Conservation (phyloP, 2,797 vertebrate genomes). For the Sebastiscus tertius region DNA sequence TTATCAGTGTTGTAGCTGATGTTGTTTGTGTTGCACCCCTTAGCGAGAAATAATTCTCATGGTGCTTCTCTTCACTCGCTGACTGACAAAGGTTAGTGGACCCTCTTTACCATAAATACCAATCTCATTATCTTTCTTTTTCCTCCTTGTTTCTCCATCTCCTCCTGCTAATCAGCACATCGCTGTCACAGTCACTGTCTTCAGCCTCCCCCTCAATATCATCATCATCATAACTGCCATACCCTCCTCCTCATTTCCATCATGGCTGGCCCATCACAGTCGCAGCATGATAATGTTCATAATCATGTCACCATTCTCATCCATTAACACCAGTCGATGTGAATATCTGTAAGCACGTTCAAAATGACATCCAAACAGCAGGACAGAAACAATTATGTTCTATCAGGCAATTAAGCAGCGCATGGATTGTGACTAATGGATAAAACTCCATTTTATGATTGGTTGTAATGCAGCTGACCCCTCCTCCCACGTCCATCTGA, state of each 20-base stretch:
- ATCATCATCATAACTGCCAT: neutral
- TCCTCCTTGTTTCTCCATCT: neutral
- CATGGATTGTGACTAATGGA: constrained; percentile 8
- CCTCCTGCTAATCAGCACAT: neutral
- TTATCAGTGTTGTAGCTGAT: neutral
- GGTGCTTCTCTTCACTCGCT: neutral
- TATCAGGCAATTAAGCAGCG: constrained; percentile 14
- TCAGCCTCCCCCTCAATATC: constrained; percentile 42
- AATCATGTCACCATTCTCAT: constrained; percentile 43
- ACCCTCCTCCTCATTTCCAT: constrained; percentile 39
- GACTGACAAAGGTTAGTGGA: neutral
- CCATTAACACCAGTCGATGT: constrained; percentile 61
- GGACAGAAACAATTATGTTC: constrained; percentile 2
- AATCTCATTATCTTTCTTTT: neutral
- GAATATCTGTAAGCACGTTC: neutral
- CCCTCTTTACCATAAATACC: neutral
- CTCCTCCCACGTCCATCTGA: neutral
- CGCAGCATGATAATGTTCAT: neutral
- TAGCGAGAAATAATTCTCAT: neutral
- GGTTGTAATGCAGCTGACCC: constrained; percentile 13
- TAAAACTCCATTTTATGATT: constrained; percentile 7
- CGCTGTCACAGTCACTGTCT: neutral
- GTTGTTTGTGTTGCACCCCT: neutral
- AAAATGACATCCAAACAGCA: neutral
- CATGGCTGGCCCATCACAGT: neutral